Conservation (phyloP, 23 tunicate species). For the Trididemnum nubilum region DNA sequence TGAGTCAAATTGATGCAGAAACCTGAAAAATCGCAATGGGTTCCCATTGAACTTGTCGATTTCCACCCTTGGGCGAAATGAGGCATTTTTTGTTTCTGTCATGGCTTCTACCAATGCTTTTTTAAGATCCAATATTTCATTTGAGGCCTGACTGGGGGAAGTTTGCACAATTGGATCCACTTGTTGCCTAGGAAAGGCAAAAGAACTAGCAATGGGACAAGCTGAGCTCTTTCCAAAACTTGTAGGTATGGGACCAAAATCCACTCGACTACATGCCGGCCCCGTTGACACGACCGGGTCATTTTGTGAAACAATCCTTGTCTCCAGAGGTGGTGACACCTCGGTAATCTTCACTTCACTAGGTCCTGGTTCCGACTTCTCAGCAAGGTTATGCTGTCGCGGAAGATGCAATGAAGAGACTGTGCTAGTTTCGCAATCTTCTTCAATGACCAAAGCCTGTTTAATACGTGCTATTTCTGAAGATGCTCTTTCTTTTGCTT, state of each 20-base stretch:
- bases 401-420: neutral
- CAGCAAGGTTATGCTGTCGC: neutral
- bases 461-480: neutral
- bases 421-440: neutral
- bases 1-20: neutral
- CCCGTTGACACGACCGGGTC: neutral
- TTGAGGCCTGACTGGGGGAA: neutral
- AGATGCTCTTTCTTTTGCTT: neutral
- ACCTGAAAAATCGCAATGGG: neutral
- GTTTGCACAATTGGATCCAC: neutral
- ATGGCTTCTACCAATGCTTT: neutral
- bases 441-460: neutral
- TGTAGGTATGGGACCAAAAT: neutral
- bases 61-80: neutral
- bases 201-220: neutral
- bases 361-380: neutral
- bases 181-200: neutral
- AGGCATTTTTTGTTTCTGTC: neutral
- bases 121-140: neutral
- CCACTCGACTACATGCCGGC: neutral
- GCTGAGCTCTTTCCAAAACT: neutral
- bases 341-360: neutral
- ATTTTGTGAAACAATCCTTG: too few species aligned
- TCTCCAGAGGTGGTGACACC: too few species aligned
- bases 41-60: neutral